A percentile compares a stretch with the other conserved stretches of the same genome.
These are phyloP conservation scores for Orchestia grillus DNA, from an alignment of 1,140 invertebrate species.

Conservation along the genomic window DNA sequence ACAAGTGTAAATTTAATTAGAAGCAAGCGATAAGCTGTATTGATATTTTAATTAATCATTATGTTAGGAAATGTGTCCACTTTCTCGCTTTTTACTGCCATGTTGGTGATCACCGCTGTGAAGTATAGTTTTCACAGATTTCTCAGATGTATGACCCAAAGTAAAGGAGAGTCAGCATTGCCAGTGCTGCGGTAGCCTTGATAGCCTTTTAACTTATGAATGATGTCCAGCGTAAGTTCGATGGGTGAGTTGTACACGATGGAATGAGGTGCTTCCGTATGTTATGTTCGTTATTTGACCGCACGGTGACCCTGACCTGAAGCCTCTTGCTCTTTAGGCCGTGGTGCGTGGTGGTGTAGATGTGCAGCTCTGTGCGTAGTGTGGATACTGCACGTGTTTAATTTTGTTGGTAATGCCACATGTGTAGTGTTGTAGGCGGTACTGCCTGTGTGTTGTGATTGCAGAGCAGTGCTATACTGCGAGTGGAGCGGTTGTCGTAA, in stretches of 20 bases:
- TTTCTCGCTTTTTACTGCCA: background rate
- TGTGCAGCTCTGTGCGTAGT: too few species aligned
- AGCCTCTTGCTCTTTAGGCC: background rate
- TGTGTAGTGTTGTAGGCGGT: background rate
- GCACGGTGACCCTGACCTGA: background rate
- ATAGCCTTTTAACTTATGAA: background rate
- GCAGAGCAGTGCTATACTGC: too few species aligned
- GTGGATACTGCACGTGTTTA: background rate
- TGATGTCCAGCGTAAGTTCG: background rate
- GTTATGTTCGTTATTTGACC: conserved; percentile 42
- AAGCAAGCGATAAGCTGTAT: background rate
- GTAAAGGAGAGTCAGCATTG: background rate
- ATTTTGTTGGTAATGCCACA: background rate
- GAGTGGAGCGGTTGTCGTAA: too few species aligned
- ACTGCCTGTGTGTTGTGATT: background rate
- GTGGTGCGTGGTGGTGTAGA: background rate
- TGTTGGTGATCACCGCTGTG: background rate
- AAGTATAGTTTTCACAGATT: background rate
- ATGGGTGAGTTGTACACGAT: background rate
- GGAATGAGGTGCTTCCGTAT: conserved; percentile 30
- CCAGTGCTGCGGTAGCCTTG: background rate
- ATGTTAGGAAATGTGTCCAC: background rate
- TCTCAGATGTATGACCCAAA: background rate
- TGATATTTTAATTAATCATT: background rate
- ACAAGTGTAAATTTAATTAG: background rate